Evolutionary conservation across 2,797 vertebrate genomes (phyloP).

Genomic region (Schizopygopsis pylzovi): DNA sequence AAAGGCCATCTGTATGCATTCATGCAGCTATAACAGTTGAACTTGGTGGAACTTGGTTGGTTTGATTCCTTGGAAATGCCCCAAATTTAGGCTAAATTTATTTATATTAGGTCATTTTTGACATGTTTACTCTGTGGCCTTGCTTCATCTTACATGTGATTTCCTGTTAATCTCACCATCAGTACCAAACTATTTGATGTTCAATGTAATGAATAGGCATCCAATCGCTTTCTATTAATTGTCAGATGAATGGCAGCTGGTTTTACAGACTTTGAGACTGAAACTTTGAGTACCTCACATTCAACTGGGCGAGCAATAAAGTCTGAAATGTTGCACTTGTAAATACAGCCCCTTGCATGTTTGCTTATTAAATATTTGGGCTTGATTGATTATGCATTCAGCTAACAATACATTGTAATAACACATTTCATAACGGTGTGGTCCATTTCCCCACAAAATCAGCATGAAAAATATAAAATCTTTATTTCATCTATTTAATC

Average conservation of each 20-base stretch:
- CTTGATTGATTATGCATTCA: constrained; percentile 10
- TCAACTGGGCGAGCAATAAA: not conserved
- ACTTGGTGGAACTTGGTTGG: not conserved
- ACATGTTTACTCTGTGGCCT: not conserved
- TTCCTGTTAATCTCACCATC: not conserved
- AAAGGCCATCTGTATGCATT: constrained; percentile 9
- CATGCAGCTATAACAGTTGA: not conserved
- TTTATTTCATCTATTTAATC: not conserved
- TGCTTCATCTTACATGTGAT: not conserved
- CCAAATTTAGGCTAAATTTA: not conserved
- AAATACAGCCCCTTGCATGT: not conserved
- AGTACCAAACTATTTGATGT: not conserved
- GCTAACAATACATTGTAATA: not conserved
- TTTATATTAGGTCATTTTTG: not conserved
- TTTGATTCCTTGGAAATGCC: not conserved
- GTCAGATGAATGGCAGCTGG: not conserved
- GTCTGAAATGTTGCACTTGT: not conserved
- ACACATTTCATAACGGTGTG: not conserved
- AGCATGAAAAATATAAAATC: not conserved
- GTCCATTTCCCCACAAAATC: not conserved
- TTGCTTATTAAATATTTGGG: not conserved
- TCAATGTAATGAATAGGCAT: constrained; percentile 3
- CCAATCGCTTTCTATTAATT: not conserved
- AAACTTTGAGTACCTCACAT: not conserved
- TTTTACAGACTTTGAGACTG: not conserved